Base-by-base conservation (phyloP, 2,113 vertebrate genomes). In the Cercopithecus mona region DNA sequence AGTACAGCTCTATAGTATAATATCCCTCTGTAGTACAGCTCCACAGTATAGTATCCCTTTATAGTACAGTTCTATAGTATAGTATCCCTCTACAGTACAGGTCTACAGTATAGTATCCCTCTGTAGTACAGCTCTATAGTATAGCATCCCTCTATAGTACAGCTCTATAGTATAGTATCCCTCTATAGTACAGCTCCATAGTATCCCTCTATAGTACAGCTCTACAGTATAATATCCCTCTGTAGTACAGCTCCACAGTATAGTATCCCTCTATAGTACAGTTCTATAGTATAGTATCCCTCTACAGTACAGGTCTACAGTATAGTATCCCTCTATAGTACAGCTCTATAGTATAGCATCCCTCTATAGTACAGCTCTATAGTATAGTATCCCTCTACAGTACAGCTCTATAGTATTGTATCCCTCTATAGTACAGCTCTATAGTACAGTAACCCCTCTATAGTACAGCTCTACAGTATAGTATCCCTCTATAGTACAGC, bases 281-380 rank as follows among this genome's bases (percentile, higher is more conserved):
- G 38, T 0, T 48, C 45, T 0, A 11, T 2, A 2, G 10, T 48
- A 48, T 48, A 2, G 2, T 2, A 48, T 48, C 45, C 45, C 45
- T 48, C 45, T 48, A 0, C 0, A 48, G 48, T 48, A 48, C 11
- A 48, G 48, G 0, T 48, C 11, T 48, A 48, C 2, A 48, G 11
- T 48, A 12, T 2, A 3, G 0, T 12, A 48, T 2, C 48, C 48
- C 10, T 61, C 25, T 27, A 12, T 6, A 61, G 0, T 61, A 61
- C 59, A 61, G 35, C 2, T 83, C 30, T 4, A 1, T 22, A 18
- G 52, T 18, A 55, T 55, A 6, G 5, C 0, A 40, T 17, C 20
- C 27, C 43, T 76, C 48, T 50, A 1, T 3, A 11, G 13, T 12
- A 30, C n/a, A 61, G 35, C 7, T 76, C 27, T 4, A 1, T 32